A percentile compares a stretch with the other conserved stretches of the same genome.
Evolutionary conservation across 2,113 vertebrate genomes (phyloP).

Genomic region (Epinephelus cyanopodus): DNA sequence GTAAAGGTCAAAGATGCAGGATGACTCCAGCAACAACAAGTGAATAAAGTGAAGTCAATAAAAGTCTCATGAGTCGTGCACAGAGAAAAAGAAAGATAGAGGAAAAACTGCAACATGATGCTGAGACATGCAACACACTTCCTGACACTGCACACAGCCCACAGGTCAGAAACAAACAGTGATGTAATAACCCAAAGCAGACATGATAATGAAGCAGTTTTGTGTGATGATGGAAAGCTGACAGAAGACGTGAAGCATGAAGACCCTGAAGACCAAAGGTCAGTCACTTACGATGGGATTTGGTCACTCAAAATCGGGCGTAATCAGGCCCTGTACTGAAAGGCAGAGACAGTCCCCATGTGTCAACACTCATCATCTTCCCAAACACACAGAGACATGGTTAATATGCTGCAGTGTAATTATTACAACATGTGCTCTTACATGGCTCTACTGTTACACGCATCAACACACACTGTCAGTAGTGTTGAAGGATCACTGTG

Average conservation of each 20-base stretch:
- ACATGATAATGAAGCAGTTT: not conserved
- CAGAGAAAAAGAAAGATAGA: not conserved
- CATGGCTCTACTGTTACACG: not conserved
- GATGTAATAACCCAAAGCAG: constrained; percentile 6
- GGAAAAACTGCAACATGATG: not conserved
- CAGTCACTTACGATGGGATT: constrained; percentile 86
- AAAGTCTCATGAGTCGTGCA: constrained; percentile 31
- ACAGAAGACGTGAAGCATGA: not conserved
- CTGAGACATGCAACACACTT: constrained; percentile 19
- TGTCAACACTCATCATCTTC: constrained; percentile 34
- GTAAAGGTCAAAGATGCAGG: not conserved
- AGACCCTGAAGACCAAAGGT: not conserved
- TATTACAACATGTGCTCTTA: not conserved
- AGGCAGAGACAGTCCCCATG: constrained; percentile 81
- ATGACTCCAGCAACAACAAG: constrained; percentile 8
- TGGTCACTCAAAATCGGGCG: constrained; percentile 91
- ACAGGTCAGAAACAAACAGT: not conserved
- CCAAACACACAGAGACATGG: not conserved
- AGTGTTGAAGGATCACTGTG: not conserved
- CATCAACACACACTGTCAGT: not conserved
- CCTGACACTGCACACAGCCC: not conserved
- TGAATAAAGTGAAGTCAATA: not conserved
- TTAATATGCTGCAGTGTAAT: too few species aligned
- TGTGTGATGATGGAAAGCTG: not conserved
- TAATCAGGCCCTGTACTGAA: constrained; percentile 90